These are phyloP conservation scores for Phylloscopus trochilus DNA, from an alignment of 2,113 vertebrate genomes.

Conservation along the genomic window DNA sequence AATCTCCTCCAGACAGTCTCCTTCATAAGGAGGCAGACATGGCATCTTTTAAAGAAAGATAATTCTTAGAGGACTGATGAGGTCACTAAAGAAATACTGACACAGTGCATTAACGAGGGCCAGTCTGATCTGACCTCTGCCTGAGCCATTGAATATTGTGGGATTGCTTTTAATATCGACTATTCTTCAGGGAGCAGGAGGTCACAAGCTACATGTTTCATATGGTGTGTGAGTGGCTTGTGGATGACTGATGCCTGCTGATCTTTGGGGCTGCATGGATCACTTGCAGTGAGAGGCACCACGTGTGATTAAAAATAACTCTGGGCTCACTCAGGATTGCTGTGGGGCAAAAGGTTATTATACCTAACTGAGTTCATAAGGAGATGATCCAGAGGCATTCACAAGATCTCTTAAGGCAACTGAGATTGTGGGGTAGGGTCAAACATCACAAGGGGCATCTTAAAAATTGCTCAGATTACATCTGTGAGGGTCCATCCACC, in stretches of 20 bases:
- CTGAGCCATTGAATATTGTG: not conserved
- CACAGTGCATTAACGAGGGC: conserved; percentile 30
- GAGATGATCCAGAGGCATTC: not conserved
- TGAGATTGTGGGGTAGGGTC: not conserved
- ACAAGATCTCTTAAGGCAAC: not conserved
- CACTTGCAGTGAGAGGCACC: conserved; percentile 12
- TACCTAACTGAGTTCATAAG: not conserved
- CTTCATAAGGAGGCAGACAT: not conserved
- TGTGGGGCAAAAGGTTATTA: conserved; percentile 19
- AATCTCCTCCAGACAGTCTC: not conserved
- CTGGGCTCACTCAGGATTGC: not conserved
- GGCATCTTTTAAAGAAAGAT: not conserved
- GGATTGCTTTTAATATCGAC: conserved; percentile 41
- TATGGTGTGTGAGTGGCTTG: not conserved
- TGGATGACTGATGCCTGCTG: conserved; percentile 34
- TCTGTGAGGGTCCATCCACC: not conserved
- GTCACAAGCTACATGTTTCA: not conserved
- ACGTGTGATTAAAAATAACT: not conserved
- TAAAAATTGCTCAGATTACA: not conserved
- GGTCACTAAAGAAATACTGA: conserved; percentile 47
- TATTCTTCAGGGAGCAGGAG: conserved; percentile 40
- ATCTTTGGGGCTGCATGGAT: conserved; percentile 34
- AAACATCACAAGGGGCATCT: not conserved
- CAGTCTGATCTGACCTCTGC: conserved; percentile 36
- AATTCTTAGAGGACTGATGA: conserved; percentile 38